Evolutionary conservation across 2,797 vertebrate genomes (phyloP).

Genomic region (Urosaurus nigricauda): DNA sequence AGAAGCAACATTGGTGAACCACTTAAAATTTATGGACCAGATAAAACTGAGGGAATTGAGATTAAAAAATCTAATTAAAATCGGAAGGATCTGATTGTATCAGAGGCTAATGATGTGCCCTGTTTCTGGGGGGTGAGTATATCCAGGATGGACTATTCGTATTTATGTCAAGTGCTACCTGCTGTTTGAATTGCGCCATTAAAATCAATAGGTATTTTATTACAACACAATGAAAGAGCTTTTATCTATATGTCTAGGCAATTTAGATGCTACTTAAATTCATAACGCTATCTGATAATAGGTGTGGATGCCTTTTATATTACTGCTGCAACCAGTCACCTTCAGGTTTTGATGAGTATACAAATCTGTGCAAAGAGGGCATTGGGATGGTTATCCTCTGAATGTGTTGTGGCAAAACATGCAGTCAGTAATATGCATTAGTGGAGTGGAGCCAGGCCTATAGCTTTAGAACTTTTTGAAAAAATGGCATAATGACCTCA

Average conservation of each 20-base stretch:
- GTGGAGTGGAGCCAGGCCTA: not conserved
- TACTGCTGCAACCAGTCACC: not conserved
- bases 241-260: constrained; percentile 34
- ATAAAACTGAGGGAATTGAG: constrained; percentile 34
- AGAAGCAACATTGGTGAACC: constrained; percentile 7
- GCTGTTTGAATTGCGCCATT: constrained; percentile 16
- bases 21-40: constrained; percentile 31
- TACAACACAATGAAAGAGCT: not conserved
- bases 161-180: constrained; percentile 22
- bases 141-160: constrained; percentile 13
- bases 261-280: constrained; percentile 21
- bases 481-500: not conserved
- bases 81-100: constrained; percentile 22
- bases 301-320: constrained; percentile 2
- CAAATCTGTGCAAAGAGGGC: not conserved
- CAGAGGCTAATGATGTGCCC: not conserved
- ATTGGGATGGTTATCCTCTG: not conserved
- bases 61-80: constrained; percentile 38
- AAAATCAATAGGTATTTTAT: constrained; percentile 41
- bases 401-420: not conserved
- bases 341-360: constrained; percentile 9
- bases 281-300: constrained; percentile 14
- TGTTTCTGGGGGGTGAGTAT: not conserved
- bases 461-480: not conserved
- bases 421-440: not conserved